Base-by-base conservation (phyloP, 2,888 invertebrate genomes). In the Hemithea aestivaria region DNA sequence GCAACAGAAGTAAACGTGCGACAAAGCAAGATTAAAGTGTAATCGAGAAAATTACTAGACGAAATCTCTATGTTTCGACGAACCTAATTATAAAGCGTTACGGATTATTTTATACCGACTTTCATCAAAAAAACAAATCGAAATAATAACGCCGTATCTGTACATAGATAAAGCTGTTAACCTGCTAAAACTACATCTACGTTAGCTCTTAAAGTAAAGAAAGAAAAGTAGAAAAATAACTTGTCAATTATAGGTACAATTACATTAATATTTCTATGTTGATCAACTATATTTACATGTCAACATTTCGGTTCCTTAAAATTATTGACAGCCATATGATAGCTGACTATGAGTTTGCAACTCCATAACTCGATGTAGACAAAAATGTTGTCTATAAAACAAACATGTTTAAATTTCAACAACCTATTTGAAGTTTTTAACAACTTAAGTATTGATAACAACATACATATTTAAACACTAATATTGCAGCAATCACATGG, bases 311-410 rank as follows among this genome's bases (percentile, higher is more conserved):
- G 73, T 82, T 81, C 68, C 87, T 87, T 87, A 87, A 73, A 81
- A 81, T 81, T 87, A 87, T 73, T 87, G 87, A 87, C 87, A 87
- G 87, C 87, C 87, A 87, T 87, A 74, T 87, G 87, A 87, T 85
- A 87, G 87, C 87, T 87, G 84, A 87, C 87, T 80, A 80, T 87
- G 87, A 80, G 87, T 68, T 69, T 62, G 37, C 66, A 76, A 76
- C 75, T 66, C 76, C 70, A 63, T 60, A 56, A 75, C 79, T 54
- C 81, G 77, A 74, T 73, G 80, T 66, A 78, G 82, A 85, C 64
- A 85, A 85, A 84, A 63, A 56, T 69, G 76, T 56, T 70, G 58
- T 60, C 51, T 44, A 53, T 43, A 34, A 47, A 60, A 45, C 37
- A 43, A 46, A 44, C 5, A 16, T 16, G 2, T 16, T 16, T 4